Evolutionary conservation across 30 jellyfish, hydroid and myxozoan genomes (phyloP), one percentile per base, ranked within the genome.

Genomic region (Chrysaora quinquecirrha): DNA sequence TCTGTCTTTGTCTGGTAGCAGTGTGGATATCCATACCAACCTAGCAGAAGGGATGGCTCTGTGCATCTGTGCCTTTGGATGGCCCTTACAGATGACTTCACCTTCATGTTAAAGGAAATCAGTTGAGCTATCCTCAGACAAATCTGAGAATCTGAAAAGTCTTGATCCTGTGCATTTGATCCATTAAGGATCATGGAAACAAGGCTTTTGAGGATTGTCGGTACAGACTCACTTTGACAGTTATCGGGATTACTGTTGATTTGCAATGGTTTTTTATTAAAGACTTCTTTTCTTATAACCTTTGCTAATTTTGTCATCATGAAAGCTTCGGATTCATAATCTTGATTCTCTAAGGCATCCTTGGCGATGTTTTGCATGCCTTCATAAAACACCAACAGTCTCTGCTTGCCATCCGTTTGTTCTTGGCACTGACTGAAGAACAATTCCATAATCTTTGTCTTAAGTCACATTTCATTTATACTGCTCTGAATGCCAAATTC

Each of bases 21-120:
- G 76, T 64, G 21, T 64, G 76, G 30, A 65, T 2, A 43, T 43
- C 16, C 12, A 43, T 9, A 43, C 58, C 58, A 43, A 43, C 12
- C 12, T 43, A 65, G 58, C 24, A 52, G 78, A 0, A 65, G 24
- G 20, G 78, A 52, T 24, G 62, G 78, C 54, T 65, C 78, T 3
- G 21, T 9, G 12, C 21, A 3, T 18, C 19, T 65, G 27, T 65
- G 54, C 12, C 54, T 27, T 27, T 30, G 30, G 54, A 9, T 65
- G 54, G n/a, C 27, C 1, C 22, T 24, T 65, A 22, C 2, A 27
- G 50, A 27, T 14, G 50, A 12, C 78, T 30, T 65, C 54, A 6
- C 54, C 21, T 65, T 65, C 34, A 30, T 38, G 11, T 65, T 65
- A 30, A 24, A 30, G 27, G 27, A 12, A 11, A 65, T 24, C 12